Conservation (phyloP, 2,888 invertebrate species). For the Notodonta ziczac region DNA sequence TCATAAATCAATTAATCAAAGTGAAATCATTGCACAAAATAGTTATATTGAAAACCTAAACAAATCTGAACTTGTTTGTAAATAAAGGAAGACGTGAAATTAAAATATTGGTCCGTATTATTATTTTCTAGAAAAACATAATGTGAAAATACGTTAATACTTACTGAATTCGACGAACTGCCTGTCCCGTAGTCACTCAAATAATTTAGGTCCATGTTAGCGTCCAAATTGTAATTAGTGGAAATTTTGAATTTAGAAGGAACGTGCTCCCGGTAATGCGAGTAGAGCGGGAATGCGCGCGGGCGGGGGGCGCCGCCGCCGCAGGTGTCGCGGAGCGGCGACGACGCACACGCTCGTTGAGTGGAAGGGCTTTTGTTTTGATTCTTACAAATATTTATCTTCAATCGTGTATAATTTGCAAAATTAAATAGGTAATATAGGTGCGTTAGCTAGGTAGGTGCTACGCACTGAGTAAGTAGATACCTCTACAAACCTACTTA, state of each 20-base stretch:
- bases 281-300: conserved; percentile 34
- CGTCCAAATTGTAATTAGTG: conserved; percentile 29
- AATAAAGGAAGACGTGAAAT: not conserved
- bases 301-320: not conserved
- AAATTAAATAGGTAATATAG: too few species aligned
- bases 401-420: too few species aligned
- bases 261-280: conserved; percentile 24
- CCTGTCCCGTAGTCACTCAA: conserved; percentile 61
- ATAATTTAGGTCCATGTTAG: conserved; percentile 39
- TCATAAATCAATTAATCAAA: too few species aligned
- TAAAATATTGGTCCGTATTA: too few species aligned
- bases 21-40: not conserved
- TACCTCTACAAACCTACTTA: too few species aligned
- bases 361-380: too few species aligned
- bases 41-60: not conserved
- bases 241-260: conserved; percentile 33
- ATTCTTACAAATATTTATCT: too few species aligned
- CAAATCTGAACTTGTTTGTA: conserved; percentile 21
- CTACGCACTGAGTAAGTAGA: too few species aligned
- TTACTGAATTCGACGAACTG: conserved; percentile 57
- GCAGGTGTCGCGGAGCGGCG: not conserved
- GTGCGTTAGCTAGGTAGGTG: too few species aligned
- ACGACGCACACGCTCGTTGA: not conserved
- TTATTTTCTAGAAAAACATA: too few species aligned
- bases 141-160: conserved; percentile 25